Evolutionary conservation across 1,140 invertebrate genomes (phyloP), one percentile per base, ranked within the genome.

Genomic region (Aphaenogaster ashmeadi): DNA sequence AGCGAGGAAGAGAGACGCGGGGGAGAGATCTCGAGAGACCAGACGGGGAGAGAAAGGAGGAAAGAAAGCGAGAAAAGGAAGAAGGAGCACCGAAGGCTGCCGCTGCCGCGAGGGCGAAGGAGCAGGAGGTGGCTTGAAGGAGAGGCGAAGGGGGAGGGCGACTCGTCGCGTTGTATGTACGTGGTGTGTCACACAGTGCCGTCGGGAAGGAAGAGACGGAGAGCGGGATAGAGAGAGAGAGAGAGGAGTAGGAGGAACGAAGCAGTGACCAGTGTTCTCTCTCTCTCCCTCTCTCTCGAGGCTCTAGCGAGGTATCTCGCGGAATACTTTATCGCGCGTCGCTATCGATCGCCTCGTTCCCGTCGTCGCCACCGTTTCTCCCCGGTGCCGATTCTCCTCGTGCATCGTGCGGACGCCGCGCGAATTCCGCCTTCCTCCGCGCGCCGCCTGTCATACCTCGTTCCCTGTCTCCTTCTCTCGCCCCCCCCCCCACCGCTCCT

Each of bases 281-380:
- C 13, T 11, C 50, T 44, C 27, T 1, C 27, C 27, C 27, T 60
- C 56, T 11, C 38, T 41, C 38, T 38, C 18, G 54, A 78, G 58
- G 9, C 7, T 44, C 27, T 0, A 33, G n/a, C 74, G 74, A 13
- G 54, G 15, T 27, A 27, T 41, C 15, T 62, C 56, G 36, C 9
- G 21, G 54, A 78, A 36, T 79, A 66, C 58, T 79, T 60, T n/a
- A 44, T 69, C 67, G 58, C 11, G 54, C n/a, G 56, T 27, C 6
- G 41, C 64, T n/a, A 7, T 27, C 36, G 36, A 27, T 27, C 27
- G 27, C 27, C 27, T 0, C 27, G 27, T 27, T 5, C 15, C 38
- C 60, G 18, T 1, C 38, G 15, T 11, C 36, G 36, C 54, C 3
- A 7, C 41, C 41, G 41, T 62, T 36, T 36, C 36, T 38, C 36